Conservation (phyloP, 2,113 vertebrate species). For the Manacus vitellinus region DNA sequence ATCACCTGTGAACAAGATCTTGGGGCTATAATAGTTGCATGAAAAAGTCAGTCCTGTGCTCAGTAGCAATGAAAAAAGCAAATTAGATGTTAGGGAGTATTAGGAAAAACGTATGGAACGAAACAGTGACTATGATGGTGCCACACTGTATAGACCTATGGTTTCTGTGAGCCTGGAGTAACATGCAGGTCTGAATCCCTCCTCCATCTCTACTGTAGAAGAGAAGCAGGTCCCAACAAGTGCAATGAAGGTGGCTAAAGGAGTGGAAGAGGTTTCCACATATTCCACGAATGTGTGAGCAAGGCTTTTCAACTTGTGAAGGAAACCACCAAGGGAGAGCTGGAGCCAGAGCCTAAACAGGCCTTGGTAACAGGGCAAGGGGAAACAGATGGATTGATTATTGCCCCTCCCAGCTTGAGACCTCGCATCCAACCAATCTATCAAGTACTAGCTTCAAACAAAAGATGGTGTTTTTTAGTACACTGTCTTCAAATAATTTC, state of each 20-base stretch:
- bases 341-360: neutral
- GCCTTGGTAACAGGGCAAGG: neutral
- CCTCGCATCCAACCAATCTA: neutral
- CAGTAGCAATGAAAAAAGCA: neutral
- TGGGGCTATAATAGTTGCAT: neutral
- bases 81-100: neutral
- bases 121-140: neutral
- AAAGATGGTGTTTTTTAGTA: accelerated
- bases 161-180: neutral
- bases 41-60: neutral
- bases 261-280: neutral
- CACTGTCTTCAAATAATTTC: neutral
- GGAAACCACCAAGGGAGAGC: neutral
- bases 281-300: neutral
- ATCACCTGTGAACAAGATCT: neutral
- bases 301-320: neutral
- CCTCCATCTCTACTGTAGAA: neutral
- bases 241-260: neutral
- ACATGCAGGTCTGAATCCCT: neutral
- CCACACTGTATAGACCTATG: neutral
- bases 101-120: neutral
- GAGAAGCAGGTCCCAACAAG: neutral
- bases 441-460: neutral
- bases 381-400: neutral
- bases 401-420: neutral